Conservation (phyloP, 2,888 invertebrate genomes). For the Ophion ellenae region DNA sequence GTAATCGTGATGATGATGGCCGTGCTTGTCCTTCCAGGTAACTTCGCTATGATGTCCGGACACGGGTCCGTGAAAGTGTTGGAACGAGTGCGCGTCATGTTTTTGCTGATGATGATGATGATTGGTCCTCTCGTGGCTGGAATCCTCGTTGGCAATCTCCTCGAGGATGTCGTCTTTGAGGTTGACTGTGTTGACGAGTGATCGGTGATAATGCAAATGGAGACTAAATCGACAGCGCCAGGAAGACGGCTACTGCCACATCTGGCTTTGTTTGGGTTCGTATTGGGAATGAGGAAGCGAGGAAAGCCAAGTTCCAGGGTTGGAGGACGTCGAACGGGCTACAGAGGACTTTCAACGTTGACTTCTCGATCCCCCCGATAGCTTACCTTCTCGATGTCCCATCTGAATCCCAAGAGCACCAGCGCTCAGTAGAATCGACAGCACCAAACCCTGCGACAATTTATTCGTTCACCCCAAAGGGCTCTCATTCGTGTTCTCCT, state of each 20-base stretch:
- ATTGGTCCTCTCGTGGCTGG: constrained; percentile 1
- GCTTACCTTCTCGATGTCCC: constrained; percentile 60
- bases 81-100: constrained; percentile 53
- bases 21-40: constrained; percentile 74
- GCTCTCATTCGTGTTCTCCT: background rate
- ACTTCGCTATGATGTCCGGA: constrained; percentile 72
- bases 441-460: constrained; percentile 39
- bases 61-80: constrained; percentile 56
- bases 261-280: too few relatives aligned
- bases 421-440: constrained; percentile 46
- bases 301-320: background rate
- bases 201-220: background rate
- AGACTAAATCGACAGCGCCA: background rate
- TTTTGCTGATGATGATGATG: constrained; percentile 23
- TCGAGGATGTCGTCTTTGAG: constrained; percentile 18
- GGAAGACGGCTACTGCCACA: too few relatives aligned
- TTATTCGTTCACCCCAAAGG: background rate
- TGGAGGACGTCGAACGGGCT: constrained; percentile 40
- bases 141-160: background rate
- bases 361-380: constrained; percentile 52
- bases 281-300: background rate
- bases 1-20: constrained; percentile 74
- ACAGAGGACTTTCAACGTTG: background rate
- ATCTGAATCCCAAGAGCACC: constrained; percentile 47
- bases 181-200: constrained; percentile 12